These are phyloP conservation scores for Antennarius striatus DNA, from an alignment of 2,113 vertebrate species.

Conservation along the genomic window DNA sequence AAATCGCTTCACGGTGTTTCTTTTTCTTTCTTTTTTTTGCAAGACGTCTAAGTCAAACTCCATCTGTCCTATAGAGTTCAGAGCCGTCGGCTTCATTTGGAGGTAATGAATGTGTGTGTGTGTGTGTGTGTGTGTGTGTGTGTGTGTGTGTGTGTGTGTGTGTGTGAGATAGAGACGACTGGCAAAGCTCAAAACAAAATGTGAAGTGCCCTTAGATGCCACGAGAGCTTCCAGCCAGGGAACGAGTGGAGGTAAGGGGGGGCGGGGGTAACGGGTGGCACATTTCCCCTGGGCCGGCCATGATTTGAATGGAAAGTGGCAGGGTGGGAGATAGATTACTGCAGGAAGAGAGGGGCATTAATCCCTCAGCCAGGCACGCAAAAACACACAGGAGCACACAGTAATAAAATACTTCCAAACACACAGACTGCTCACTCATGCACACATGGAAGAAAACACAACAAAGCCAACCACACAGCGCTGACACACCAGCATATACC, in stretches of 20 bases:
- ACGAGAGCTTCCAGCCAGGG: conserved; percentile 17
- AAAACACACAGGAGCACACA: conserved; percentile 4
- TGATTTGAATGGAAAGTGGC: conserved; percentile 60
- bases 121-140: no score
- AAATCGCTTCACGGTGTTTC: conserved; percentile 11
- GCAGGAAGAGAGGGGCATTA: conserved; percentile 36
- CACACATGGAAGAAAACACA: not conserved
- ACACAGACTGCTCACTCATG: conserved; percentile 1
- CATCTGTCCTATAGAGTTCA: conserved; percentile 4
- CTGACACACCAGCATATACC: not conserved
- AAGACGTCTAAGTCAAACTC: conserved; percentile 17
- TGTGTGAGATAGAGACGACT: conserved; percentile 13
- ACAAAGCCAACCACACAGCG: not conserved
- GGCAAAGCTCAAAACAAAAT: conserved; percentile 44
- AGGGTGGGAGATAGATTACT: conserved; percentile 55
- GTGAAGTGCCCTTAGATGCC: conserved; percentile 50
- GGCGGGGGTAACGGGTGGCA: conserved; percentile 43
- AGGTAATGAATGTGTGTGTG: conserved; percentile 11
- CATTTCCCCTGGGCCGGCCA: conserved; percentile 28
- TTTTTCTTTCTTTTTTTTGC: no score
- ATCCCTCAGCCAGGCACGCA: conserved; percentile 28
- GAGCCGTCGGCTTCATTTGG: conserved; percentile 14
- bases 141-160: no score
- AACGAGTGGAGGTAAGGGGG: not conserved
- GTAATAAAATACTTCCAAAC: conserved; percentile 4